phyloP scores from a whole-genome alignment of 2,797 vertebrate species.

The Poliocrania exsul region DNA sequence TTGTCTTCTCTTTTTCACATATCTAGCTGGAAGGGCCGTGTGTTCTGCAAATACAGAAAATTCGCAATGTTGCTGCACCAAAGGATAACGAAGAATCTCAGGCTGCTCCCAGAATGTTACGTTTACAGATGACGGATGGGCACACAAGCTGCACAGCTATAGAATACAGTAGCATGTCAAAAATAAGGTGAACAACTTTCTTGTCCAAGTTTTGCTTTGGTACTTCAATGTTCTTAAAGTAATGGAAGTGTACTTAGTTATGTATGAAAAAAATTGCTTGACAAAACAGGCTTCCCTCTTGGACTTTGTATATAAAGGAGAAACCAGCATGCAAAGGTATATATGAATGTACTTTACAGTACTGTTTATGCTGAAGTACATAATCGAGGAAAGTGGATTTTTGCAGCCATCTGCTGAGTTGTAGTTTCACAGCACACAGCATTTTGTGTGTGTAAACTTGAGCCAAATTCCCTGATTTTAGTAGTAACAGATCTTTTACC shows the following conservation, averaged over 20 bases:
- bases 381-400: not conserved
- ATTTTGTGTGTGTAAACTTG: not conserved
- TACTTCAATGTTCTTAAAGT: not conserved
- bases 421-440: accelerated
- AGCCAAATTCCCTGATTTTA: not conserved
- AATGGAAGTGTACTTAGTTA: not conserved
- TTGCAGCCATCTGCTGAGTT: not conserved
- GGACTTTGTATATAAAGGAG: not conserved
- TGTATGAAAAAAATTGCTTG: not conserved
- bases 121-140: slow-evolving; percentile 97
- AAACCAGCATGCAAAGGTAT: not conserved
- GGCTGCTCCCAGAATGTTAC: slow-evolving; percentile 92
- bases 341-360: not conserved
- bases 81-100: slow-evolving; percentile 97
- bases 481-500: not conserved
- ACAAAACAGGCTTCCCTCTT: not conserved
- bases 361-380: not conserved
- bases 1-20: slow-evolving; percentile 39
- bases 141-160: slow-evolving; percentile 91
- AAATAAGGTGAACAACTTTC: slow-evolving; percentile 87
- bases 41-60: slow-evolving; percentile 96
- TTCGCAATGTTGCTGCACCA: slow-evolving; percentile 92
- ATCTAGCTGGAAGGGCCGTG: slow-evolving; percentile 92
- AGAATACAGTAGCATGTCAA: slow-evolving; percentile 91
- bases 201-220: not conserved